phyloP scores from a whole-genome alignment of 2,113 vertebrate species.

The Carassius gibelio region DNA sequence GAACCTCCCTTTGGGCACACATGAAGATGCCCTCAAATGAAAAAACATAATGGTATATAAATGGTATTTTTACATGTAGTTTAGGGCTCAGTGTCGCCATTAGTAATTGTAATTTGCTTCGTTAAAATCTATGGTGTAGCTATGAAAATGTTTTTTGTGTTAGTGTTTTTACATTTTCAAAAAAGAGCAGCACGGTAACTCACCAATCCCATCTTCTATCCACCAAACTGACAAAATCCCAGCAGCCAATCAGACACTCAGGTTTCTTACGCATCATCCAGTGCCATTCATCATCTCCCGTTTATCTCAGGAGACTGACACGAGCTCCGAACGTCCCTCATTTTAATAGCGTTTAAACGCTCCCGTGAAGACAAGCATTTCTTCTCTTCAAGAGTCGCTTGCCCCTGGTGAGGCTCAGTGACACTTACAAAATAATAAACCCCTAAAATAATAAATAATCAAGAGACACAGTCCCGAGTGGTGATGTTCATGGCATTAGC shows the following conservation, averaged over 20 bases:
- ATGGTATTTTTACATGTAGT: background rate
- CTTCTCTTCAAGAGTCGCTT: constrained; percentile 59
- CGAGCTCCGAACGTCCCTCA: background rate
- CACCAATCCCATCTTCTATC: background rate
- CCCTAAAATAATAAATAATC: constrained; percentile 25
- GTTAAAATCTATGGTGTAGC: background rate
- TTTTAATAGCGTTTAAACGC: constrained; percentile 9
- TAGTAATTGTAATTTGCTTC: background rate
- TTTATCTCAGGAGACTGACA: background rate
- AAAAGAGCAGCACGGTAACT: too few relatives aligned
- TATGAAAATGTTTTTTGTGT: background rate
- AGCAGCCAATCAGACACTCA: background rate
- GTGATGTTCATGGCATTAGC: background rate
- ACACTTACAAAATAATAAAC: constrained; percentile 44
- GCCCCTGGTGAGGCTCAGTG: constrained; percentile 53
- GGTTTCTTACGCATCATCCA: background rate
- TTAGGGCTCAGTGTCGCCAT: background rate
- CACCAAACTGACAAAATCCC: background rate
- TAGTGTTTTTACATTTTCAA: too few relatives aligned
- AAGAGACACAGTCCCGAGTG: background rate
- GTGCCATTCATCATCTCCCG: background rate
- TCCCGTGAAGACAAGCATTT: constrained; percentile 41
- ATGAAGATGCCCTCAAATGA: background rate
- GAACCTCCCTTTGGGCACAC: background rate
- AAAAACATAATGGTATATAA: background rate